Evolutionary conservation across 1,140 invertebrate genomes (phyloP).

Genomic region (Neuroterus valhalla): DNA sequence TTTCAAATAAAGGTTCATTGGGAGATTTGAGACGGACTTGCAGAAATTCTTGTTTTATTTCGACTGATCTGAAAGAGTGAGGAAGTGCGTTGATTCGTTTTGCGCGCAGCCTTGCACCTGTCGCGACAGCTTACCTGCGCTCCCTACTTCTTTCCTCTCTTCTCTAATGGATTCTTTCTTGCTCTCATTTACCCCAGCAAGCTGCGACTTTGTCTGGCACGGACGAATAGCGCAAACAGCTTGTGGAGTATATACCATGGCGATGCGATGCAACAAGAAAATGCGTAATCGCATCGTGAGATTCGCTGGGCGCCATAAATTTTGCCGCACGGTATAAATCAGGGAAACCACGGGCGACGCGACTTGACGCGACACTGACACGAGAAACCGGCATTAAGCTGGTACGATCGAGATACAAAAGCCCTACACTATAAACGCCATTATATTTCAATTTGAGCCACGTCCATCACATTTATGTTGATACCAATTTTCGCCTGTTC

Average conservation of each 20-base stretch:
- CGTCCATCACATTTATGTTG: too few relatives aligned
- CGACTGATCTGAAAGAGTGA: background rate
- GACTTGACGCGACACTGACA: constrained; percentile 55
- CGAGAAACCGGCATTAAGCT: constrained; percentile 52
- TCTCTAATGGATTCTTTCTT: constrained; percentile 4
- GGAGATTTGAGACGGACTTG: background rate
- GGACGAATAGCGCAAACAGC: background rate
- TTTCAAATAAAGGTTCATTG: too few relatives aligned
- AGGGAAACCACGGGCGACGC: constrained; percentile 45
- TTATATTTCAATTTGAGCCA: too few relatives aligned
- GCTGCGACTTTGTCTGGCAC: background rate
- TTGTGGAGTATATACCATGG: constrained; percentile 35
- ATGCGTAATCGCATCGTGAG: constrained; percentile 46
- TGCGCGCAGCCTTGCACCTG: constrained; percentile 30
- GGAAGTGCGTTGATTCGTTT: constrained; percentile 21
- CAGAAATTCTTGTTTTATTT: background rate
- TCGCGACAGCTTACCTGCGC: constrained; percentile 31
- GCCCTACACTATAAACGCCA: too few relatives aligned
- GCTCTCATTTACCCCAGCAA: background rate
- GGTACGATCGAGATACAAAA: too few relatives aligned
- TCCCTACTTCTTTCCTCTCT: constrained; percentile 7
- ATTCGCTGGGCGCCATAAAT: constrained; percentile 54
- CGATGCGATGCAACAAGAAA: constrained; percentile 33
- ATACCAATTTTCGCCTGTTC: too few relatives aligned
- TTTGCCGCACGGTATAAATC: constrained; percentile 55